Conservation (phyloP, 2,113 vertebrate species). For the Elgaria multicarinata region DNA sequence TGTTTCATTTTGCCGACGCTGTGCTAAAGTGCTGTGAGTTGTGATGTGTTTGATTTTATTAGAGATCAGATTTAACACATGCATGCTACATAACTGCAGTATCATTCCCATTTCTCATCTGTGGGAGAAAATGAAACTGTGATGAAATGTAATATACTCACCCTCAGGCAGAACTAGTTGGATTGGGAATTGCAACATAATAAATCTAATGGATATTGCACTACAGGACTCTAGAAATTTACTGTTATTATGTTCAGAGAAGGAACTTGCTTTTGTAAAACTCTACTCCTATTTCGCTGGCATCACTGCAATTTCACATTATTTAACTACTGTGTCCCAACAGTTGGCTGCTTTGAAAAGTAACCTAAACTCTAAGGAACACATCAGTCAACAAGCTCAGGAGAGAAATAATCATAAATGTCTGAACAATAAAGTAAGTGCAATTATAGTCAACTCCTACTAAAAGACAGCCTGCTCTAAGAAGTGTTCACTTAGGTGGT, state of each 20-base stretch:
- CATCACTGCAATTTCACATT: conserved; percentile 88
- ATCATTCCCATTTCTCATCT: conserved; percentile 97
- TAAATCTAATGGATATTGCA: conserved; percentile 99
- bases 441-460: conserved; percentile 61
- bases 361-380: conserved; percentile 65
- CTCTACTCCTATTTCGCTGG: conserved; percentile 87
- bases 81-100: conserved; percentile 96
- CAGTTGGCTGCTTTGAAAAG: conserved; percentile 76
- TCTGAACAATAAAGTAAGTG: conserved; percentile 57
- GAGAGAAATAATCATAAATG: conserved; percentile 59
- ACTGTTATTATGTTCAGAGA: conserved; percentile 88
- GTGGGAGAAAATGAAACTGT: conserved; percentile 99
- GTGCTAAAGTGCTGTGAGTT: conserved; percentile 93
- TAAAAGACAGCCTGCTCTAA: not conserved
- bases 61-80: conserved; percentile 98
- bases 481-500: not conserved
- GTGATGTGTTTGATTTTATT: conserved; percentile 99
- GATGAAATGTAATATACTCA: conserved; percentile 99
- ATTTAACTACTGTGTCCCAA: conserved; percentile 89
- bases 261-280: conserved; percentile 85
- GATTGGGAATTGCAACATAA: conserved; percentile 97
- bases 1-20: conserved; percentile 91
- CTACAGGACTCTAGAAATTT: conserved; percentile 87
- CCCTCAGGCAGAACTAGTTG: conserved; percentile 96
- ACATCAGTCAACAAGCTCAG: conserved; percentile 57